Evolutionary conservation across 2,113 vertebrate genomes (phyloP).

Genomic region (Dasyornis broadbenti): DNA sequence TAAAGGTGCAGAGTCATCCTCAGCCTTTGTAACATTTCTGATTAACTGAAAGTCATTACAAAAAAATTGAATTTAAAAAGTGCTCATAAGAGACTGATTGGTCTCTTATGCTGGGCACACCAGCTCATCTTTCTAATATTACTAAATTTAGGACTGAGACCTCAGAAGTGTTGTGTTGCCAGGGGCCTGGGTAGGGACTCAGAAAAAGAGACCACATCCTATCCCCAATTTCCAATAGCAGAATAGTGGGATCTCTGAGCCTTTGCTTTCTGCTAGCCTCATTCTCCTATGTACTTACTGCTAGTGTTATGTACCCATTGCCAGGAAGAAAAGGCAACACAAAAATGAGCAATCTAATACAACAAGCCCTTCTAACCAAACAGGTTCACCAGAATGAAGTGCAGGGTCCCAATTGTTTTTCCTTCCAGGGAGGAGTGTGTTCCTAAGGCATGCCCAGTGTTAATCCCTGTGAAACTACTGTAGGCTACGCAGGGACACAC

Average conservation of each 20-base stretch:
- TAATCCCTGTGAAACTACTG: neutral
- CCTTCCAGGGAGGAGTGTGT: neutral
- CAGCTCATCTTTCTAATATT: neutral
- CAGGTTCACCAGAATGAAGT: neutral
- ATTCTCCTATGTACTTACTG: neutral
- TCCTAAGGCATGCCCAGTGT: neutral
- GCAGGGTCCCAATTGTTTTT: accelerated
- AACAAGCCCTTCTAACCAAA: neutral
- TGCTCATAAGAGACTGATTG: neutral
- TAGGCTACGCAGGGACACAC: neutral
- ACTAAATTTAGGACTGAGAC: neutral
- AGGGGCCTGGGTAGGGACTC: neutral
- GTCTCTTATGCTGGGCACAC: neutral
- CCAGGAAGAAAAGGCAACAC: neutral
- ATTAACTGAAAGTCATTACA: neutral
- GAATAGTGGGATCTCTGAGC: neutral
- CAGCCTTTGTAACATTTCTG: neutral
- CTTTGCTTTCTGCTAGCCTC: neutral
- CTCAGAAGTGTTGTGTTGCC: neutral
- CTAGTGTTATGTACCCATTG: neutral
- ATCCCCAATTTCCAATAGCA: neutral
- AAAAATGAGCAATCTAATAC: neutral
- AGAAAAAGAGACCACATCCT: neutral
- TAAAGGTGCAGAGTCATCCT: neutral
- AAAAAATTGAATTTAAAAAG: neutral